Evolutionary conservation across 2,888 invertebrate species (phyloP).

Genomic region (Rhopalosiphum nymphaeae): DNA sequence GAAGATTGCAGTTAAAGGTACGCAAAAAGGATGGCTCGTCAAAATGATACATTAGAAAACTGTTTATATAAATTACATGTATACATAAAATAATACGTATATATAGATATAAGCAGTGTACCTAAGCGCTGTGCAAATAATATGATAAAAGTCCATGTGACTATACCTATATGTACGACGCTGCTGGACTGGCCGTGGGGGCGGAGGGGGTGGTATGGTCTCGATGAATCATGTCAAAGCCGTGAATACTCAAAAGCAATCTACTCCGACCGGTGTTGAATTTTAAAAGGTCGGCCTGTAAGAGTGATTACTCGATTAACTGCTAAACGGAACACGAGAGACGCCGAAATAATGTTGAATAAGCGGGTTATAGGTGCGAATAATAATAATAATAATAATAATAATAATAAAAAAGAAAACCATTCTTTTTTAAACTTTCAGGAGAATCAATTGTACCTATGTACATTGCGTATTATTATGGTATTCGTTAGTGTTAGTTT

Average conservation of each 20-base stretch:
- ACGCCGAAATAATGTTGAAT: conserved; percentile 18
- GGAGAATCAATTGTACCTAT: conserved; percentile 34
- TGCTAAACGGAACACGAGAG: neutral
- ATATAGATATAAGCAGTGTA: neutral
- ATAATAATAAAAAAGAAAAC: neutral
- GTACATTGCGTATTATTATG: neutral
- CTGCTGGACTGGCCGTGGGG: neutral
- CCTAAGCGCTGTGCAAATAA: neutral
- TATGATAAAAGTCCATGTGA: neutral
- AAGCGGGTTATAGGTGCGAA: neutral
- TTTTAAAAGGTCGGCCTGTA: conserved; percentile 46
- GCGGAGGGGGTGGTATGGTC: neutral
- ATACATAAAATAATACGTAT: neutral
- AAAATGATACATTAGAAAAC: conserved; percentile 56
- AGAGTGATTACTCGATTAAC: conserved; percentile 55
- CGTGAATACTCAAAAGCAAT: conserved; percentile 36
- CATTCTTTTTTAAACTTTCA: conserved; percentile 12
- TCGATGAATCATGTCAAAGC: conserved; percentile 53
- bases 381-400: no score
- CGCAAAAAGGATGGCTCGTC: conserved; percentile 17
- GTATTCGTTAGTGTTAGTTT: conserved; percentile 10
- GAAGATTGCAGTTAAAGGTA: neutral
- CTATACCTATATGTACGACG: neutral
- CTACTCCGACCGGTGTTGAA: conserved; percentile 43
- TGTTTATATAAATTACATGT: neutral